These are phyloP conservation scores for Melinaea marsaeus DNA, from an alignment of 2,888 invertebrate genomes.

Conservation along the genomic window DNA sequence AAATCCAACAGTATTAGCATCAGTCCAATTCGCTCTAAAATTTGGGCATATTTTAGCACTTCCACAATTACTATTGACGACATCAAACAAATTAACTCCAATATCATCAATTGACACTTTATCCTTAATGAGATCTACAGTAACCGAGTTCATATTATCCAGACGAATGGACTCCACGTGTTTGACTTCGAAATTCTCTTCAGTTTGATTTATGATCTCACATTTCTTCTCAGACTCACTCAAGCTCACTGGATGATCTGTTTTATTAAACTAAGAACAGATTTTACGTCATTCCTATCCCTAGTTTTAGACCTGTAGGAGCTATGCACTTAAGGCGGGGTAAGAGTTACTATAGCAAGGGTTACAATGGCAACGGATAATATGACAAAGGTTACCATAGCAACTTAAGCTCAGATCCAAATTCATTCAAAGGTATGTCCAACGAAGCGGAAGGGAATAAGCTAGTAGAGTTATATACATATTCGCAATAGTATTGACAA, in stretches of 20 bases:
- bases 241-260: background rate
- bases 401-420: too few species aligned
- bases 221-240: conserved; percentile 28
- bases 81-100: conserved; percentile 55
- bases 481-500: too few species aligned
- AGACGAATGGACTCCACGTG: conserved; percentile 52
- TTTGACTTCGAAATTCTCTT: conserved; percentile 30
- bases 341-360: too few species aligned
- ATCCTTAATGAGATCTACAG: conserved; percentile 58
- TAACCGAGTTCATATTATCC: conserved; percentile 58
- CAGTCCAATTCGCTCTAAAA: conserved; percentile 46
- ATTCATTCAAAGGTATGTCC: background rate
- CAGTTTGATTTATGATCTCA: conserved; percentile 27
- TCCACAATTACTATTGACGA: conserved; percentile 63
- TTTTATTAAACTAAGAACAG: conserved; percentile 1
- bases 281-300: background rate
- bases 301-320: background rate
- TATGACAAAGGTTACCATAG: too few species aligned
- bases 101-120: conserved; percentile 51
- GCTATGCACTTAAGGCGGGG: too few species aligned
- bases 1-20: conserved; percentile 81
- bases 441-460: too few species aligned
- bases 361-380: background rate
- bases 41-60: conserved; percentile 57
- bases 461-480: too few species aligned